Evolutionary conservation across 2,113 vertebrate genomes (phyloP).

Genomic region (Atractosteus spatula): DNA sequence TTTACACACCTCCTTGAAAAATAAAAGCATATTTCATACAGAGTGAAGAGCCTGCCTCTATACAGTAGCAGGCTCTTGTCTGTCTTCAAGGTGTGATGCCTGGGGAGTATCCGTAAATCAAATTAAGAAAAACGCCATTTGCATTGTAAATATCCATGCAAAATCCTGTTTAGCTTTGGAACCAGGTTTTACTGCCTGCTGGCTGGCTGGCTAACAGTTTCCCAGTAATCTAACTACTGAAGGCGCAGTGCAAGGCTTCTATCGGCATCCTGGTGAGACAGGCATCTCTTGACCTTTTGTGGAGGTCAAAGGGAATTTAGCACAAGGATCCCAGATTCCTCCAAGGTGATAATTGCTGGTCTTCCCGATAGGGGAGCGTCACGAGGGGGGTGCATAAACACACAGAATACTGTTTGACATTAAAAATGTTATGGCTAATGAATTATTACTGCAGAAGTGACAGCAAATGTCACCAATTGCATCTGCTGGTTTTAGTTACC

Average conservation of each 20-base stretch:
- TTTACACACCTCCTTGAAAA: conserved; percentile 9
- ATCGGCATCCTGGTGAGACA: conserved; percentile 37
- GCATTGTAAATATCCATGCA: conserved; percentile 56
- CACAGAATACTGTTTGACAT: conserved; percentile 33
- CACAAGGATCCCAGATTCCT: conserved; percentile 73
- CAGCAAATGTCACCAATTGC: conserved; percentile 35
- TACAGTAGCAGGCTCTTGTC: conserved; percentile 24
- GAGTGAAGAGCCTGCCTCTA: neutral
- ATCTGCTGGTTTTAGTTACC: conserved; percentile 35
- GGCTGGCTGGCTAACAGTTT: neutral
- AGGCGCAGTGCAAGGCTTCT: conserved; percentile 20
- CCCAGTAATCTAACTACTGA: conserved; percentile 20
- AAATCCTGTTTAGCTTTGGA: conserved; percentile 49
- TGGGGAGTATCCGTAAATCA: conserved; percentile 33
- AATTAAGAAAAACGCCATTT: conserved; percentile 48
- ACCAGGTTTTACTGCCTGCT: conserved; percentile 35
- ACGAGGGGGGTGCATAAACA: conserved; percentile 62
- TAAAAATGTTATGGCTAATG: conserved; percentile 42
- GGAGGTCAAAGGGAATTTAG: conserved; percentile 75
- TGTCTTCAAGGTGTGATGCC: conserved; percentile 23
- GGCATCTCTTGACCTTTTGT: conserved; percentile 60
- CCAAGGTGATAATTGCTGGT: conserved; percentile 75
- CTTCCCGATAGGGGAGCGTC: conserved; percentile 67
- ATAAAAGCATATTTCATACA: neutral
- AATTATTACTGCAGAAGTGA: conserved; percentile 52